Base-by-base conservation (phyloP, 2,113 vertebrate genomes). In the Atractosteus spatula region DNA sequence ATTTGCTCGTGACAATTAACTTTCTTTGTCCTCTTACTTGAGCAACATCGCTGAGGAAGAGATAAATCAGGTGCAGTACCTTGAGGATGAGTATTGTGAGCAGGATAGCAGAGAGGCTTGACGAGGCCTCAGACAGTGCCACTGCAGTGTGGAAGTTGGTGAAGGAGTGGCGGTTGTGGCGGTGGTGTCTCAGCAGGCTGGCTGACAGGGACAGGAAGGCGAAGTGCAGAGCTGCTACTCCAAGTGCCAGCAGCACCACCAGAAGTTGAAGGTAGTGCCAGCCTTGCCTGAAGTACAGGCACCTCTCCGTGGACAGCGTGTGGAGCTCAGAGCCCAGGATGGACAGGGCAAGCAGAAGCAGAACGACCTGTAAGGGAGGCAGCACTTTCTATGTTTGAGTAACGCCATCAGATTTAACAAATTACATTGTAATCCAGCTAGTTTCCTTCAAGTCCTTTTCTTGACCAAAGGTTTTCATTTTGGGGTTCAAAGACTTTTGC, bases 71-170 rank as follows among this genome's bases (percentile, higher is more conserved):
- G 29, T 55, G 0, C 11, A 29, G 54, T 79, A 91, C 91, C 87
- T 92, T 91, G 2, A 92, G 66, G 71, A 86, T 73, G 44, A 91
- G 83, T 29, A 93, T 55, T 7, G 85, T 87, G 62, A 91, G 83
- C 65, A 94, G 74, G 45, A 89, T 42, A 4, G 91, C 91, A 0
- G 89, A 86, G 57, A 89, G 77, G 71, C 86, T 80, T 12, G 81
- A 87, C 68, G 87, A 84, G 8, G 11, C 68, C 14, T 74, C 72
- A 13, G 85, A 78, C 72, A 92, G 74, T 10, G 78, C n/a, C 54
- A 90, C 87, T 4, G 81, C 79, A 0, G 69, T 64, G 59, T 88
- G 86, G 79, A 94, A 89, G 78, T 80, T 68, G 43, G 86, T 79
- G 72, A 89, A 90, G 44, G 5, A 62, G 8, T 81, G 74, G 0